A percentile compares a stretch with the other conserved stretches of the same genome.
Conservation (phyloP, 2,888 invertebrate genomes). For the Bellardia pandia region DNA sequence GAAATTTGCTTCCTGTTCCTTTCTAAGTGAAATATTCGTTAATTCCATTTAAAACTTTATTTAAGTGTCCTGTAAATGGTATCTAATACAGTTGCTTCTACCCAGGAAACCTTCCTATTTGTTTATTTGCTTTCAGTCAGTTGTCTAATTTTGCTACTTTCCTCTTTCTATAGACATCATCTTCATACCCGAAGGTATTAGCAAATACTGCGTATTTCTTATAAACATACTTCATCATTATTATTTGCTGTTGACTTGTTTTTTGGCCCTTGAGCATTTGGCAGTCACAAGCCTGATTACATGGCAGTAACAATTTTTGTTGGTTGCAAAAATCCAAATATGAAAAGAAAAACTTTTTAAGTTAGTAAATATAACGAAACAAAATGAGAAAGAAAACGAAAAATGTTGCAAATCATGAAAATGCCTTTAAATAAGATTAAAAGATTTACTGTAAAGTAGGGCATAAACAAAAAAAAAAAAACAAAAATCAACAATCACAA, state of each 20-base stretch:
- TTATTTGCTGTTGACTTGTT: conserved; percentile 11
- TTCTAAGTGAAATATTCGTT: no score
- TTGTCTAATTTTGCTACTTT: background rate
- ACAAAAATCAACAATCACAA: background rate
- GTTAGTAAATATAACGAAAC: background rate
- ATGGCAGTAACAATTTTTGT: conserved; percentile 18
- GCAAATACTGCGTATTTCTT: background rate
- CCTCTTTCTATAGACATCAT: background rate
- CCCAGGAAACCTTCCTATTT: no score
- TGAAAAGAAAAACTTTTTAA: background rate
- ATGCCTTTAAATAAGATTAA: conserved; percentile 15
- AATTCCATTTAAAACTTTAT: no score
- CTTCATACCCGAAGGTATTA: background rate
- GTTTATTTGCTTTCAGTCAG: background rate
- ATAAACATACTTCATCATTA: background rate
- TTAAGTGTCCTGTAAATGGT: no score
- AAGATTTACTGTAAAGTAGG: background rate
- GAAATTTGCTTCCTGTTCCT: no score
- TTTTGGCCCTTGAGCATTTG: conserved; percentile 60
- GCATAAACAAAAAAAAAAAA: background rate
- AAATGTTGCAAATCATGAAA: background rate
- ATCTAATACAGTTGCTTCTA: no score
- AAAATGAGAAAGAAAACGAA: background rate
- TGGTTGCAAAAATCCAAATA: conserved; percentile 1
- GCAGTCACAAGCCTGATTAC: conserved; percentile 44